Percentiles rank a stretch among this genome's conserved stretches.
phyloP scores from a whole-genome alignment of 2,888 invertebrate species.

The Hyalella azteca region DNA sequence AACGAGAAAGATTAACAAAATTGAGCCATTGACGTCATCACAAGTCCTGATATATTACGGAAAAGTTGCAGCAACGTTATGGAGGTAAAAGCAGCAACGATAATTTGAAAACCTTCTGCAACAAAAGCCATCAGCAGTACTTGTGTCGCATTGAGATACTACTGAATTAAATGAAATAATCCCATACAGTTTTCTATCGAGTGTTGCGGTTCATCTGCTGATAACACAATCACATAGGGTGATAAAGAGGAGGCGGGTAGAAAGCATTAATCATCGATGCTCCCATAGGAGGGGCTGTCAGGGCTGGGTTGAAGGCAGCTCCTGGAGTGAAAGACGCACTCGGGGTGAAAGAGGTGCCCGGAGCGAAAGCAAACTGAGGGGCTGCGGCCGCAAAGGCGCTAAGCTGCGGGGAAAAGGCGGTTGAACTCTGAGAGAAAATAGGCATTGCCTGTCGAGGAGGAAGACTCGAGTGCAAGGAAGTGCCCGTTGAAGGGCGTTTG shows the following conservation, averaged over 20 bases:
- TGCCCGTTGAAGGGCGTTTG: constrained; percentile 42
- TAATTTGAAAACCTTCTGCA: no score
- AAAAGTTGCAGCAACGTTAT: no score
- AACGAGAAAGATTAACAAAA: no score
- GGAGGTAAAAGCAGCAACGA: no score
- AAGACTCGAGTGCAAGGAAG: constrained; percentile 40
- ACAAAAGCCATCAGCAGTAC: no score
- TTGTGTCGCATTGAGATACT: no score
- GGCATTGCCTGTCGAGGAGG: constrained; percentile 47
- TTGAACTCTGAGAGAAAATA: not conserved
- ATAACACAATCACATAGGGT: constrained; percentile 48
- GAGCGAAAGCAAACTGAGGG: not conserved
- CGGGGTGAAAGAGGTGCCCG: constrained; percentile 47
- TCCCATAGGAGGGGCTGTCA: constrained; percentile 52
- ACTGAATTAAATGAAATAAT: no score
- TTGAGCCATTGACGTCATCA: no score
- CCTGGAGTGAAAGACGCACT: constrained; percentile 48
- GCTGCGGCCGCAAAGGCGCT: constrained; percentile 70
- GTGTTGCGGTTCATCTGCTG: no score
- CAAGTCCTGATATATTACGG: no score
- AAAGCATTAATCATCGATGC: constrained; percentile 49
- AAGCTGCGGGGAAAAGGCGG: constrained; percentile 72
- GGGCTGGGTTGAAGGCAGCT: constrained; percentile 48
- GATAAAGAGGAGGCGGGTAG: constrained; percentile 54
- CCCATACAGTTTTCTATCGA: no score